Evolutionary conservation across 53 echinoderm and acorn worm genomes (phyloP).

Genomic region (Holothuria leucospilota): DNA sequence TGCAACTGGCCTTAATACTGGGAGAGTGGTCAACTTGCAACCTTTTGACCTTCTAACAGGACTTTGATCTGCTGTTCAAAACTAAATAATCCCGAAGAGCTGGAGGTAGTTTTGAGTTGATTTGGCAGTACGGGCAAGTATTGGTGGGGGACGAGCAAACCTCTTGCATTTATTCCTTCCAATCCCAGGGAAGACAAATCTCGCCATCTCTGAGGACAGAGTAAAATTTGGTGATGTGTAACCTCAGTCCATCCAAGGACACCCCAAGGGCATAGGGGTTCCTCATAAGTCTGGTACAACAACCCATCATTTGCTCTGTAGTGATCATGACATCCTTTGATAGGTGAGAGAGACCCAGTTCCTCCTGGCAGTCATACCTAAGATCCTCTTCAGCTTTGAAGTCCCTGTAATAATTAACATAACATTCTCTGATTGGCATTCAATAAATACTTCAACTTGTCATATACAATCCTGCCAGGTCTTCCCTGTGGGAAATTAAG

Average conservation of each 20-base stretch:
- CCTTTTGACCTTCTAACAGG: no score
- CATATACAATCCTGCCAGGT: no score
- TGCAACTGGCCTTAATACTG: no score
- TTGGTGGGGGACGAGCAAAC: no score
- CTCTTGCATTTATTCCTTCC: conserved; percentile 57
- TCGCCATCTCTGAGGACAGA: conserved; percentile 79
- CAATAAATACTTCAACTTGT: no score
- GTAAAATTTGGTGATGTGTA: conserved; percentile 77
- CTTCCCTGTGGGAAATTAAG: no score
- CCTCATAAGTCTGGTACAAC: conserved; percentile 76
- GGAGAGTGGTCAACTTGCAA: no score
- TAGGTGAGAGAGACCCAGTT: conserved; percentile 65
- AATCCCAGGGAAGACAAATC: conserved; percentile 93
- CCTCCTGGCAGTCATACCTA: conserved; percentile 60
- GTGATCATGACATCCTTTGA: conserved; percentile 72
- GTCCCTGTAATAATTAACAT: conserved; percentile 38
- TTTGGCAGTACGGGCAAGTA: no score
- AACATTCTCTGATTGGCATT: background rate
- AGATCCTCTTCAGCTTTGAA: conserved; percentile 60
- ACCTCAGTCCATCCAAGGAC: conserved; percentile 50
- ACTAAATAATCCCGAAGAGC: no score
- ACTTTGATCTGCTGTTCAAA: no score
- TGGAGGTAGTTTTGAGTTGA: no score
- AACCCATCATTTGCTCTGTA: conserved; percentile 77
- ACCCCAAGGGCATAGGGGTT: conserved; percentile 64